Evolutionary conservation across 2,888 invertebrate species (phyloP), one percentile per base, ranked within the genome.

Genomic region (Phlogophora meticulosa): DNA sequence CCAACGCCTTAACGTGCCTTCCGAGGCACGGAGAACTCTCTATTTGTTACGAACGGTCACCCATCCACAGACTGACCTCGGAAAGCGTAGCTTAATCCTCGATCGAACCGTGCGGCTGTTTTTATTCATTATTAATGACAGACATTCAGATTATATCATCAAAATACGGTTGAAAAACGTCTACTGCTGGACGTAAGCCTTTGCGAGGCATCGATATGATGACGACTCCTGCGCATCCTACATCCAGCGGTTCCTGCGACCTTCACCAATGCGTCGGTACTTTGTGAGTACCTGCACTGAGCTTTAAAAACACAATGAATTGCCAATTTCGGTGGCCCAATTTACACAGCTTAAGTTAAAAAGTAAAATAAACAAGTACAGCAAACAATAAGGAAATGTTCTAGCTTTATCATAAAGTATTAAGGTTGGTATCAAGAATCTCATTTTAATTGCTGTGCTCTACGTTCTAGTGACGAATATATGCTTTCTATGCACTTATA

Each of bases 361-460:
- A 43, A 65, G 10, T 36, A 42, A 36, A 52, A n/a, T 43, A 65
- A 65, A 36, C 11, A 34, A 40, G 32, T 22, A 46, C 11, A 7
- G n/a, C 7, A 38, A 28, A 60, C 28, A 13, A 10, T 9, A n/a
- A 63, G 15, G 48, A 63, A 40, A 7, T 49, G 7, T 64, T 49
- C 32, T n/a, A 40, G 9, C 13, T n/a, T 15, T 11, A 40, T n/a
- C n/a, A 20, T 20, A 28, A 57, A 20, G 20, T 40, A 20, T 52
- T 57, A 34, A 34, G 34, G 38, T 53, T 15, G 11, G 28, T 55
- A 38, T 57, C 32, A 32, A 42, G 13, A 15, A 15, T 17, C 32
- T 34, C 10, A 22, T 60, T 46, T 38, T 11, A 32, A 40, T 40
- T 36, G 10, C 20, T 22, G 4, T 43, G 5, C 13, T 46, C 9